Conservation (phyloP, 2,888 invertebrate genomes). For the Tachina lurida region DNA sequence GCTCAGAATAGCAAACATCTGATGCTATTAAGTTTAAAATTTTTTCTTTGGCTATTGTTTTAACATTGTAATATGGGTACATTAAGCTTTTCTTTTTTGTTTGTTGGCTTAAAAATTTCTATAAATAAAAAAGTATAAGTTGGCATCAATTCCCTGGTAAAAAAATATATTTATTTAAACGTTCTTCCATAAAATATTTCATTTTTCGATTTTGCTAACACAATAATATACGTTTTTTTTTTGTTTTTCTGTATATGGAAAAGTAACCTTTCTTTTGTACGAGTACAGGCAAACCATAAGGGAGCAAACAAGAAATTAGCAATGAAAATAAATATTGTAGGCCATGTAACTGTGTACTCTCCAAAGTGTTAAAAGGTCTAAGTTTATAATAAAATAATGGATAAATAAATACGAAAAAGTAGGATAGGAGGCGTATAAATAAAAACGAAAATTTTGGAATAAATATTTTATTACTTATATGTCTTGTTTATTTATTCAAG, state of each 20-base stretch:
- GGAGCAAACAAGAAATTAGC: not conserved
- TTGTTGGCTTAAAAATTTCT: not conserved
- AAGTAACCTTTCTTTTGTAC: not conserved
- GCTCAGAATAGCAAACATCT: too few species aligned
- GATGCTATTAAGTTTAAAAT: too few species aligned
- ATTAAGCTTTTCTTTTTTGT: too few species aligned
- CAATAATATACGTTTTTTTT: not conserved
- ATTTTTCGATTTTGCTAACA: constrained; percentile 21
- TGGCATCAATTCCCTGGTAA: constrained; percentile 6
- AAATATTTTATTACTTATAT: constrained; percentile 58
- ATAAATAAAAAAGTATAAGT: not conserved
- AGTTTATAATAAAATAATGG: constrained; percentile 57
- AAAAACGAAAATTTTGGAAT: constrained; percentile 49
- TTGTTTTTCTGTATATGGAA: not conserved
- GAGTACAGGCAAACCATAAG: constrained; percentile 1
- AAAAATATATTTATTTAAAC: constrained; percentile 53
- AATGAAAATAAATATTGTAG: too few species aligned
- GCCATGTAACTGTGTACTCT: constrained; percentile 13
- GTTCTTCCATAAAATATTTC: constrained; percentile 35
- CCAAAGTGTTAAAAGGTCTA: constrained; percentile 55
- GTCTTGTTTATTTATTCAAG: constrained; percentile 23
- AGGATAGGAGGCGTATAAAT: constrained; percentile 15
- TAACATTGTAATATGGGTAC: too few species aligned
- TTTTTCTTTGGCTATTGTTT: too few species aligned
- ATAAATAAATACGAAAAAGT: constrained; percentile 52